Evolutionary conservation across 2,797 vertebrate genomes (phyloP).

Genomic region (Lagodon rhomboides): DNA sequence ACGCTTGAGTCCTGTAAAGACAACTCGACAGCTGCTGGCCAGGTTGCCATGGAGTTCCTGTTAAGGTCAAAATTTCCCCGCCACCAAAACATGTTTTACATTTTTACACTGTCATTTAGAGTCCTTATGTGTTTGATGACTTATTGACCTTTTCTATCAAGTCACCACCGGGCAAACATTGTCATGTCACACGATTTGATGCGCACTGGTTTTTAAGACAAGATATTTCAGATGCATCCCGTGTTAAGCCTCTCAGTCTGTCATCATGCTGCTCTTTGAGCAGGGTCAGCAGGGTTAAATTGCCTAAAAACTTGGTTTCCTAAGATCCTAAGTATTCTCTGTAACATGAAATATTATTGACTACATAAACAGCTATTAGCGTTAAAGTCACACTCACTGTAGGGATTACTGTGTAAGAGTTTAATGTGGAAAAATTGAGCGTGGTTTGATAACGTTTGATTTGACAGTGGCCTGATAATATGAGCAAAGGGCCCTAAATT

Average conservation of each 20-base stretch:
- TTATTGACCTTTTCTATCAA: too few relatives aligned
- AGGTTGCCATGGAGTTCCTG: constrained; percentile 11
- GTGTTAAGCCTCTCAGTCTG: too few relatives aligned
- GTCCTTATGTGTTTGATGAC: too few relatives aligned
- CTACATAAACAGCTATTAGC: neutral
- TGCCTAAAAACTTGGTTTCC: neutral
- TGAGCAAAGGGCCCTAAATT: neutral
- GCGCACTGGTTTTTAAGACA: neutral
- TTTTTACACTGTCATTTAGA: too few relatives aligned
- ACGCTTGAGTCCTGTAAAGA: constrained; percentile 3
- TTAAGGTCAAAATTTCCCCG: neutral
- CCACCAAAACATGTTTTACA: neutral
- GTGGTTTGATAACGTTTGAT: neutral
- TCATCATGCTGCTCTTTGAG: neutral
- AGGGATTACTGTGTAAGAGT: neutral
- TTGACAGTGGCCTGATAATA: neutral
- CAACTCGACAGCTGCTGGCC: constrained; percentile 6
- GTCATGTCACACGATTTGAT: neutral
- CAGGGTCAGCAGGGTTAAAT: neutral
- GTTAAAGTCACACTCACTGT: neutral
- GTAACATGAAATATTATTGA: neutral
- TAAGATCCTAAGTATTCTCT: too few relatives aligned
- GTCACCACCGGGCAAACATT: too few relatives aligned
- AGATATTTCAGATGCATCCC: too few relatives aligned
- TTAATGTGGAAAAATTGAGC: neutral